Conservation (phyloP, 2,888 invertebrate genomes). For the Ariolimax columbianus region DNA sequence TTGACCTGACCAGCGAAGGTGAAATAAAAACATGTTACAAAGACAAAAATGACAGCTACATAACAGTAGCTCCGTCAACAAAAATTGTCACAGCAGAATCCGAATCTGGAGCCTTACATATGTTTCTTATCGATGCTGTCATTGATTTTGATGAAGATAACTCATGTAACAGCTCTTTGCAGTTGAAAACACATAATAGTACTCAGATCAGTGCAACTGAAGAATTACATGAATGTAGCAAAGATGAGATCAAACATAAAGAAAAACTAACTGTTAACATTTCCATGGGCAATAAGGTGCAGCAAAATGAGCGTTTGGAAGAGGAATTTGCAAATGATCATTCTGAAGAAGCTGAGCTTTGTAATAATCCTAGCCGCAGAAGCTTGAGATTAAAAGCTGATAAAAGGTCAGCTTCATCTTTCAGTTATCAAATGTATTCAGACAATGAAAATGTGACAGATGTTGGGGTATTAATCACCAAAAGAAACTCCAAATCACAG, state of each 20-base stretch:
- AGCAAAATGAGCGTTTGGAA: no score
- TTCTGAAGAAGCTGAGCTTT: background rate
- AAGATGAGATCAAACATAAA: background rate
- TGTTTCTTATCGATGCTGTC: slow-evolving; percentile 14
- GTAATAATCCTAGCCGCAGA: background rate
- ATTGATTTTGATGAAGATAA: background rate
- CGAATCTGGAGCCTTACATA: slow-evolving; percentile 13
- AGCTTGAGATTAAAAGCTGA: slow-evolving; percentile 33
- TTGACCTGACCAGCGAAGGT: background rate
- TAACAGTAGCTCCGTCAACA: background rate
- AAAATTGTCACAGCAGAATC: background rate
- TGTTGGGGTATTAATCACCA: background rate
- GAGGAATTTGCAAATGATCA: background rate
- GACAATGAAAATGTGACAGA: slow-evolving; percentile 7
- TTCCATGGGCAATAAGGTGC: background rate
- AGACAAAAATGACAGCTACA: background rate
- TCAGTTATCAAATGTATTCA: slow-evolving; percentile 12
- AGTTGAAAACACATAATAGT: background rate
- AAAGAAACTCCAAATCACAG: background rate
- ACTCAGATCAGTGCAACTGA: background rate
- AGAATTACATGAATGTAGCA: background rate
- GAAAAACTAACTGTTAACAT: background rate
- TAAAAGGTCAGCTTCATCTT: slow-evolving; percentile 3
- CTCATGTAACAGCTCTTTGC: background rate
- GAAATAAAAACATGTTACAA: background rate